Conservation (phyloP, 2,113 vertebrate genomes). For the Pedionomus torquatus region DNA sequence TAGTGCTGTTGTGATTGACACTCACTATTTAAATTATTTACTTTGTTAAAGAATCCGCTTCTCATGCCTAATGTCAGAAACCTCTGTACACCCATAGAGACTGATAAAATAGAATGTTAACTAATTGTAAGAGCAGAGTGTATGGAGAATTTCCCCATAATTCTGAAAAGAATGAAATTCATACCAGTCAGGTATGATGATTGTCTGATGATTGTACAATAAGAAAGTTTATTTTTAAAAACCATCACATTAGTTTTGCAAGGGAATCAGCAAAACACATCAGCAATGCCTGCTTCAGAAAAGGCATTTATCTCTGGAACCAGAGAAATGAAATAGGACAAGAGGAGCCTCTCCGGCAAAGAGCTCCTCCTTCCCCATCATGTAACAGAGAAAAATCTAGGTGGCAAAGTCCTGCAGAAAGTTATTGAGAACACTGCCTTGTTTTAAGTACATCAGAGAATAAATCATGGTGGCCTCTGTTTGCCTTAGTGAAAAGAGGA, state of each 20-base stretch:
- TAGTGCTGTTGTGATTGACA: conserved; percentile 8
- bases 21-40: background rate
- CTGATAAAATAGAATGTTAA: background rate
- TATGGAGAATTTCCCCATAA: background rate
- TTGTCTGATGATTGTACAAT: background rate
- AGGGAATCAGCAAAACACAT: background rate
- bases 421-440: background rate
- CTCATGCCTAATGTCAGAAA: background rate
- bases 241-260: background rate
- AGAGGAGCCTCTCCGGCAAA: background rate
- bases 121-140: background rate
- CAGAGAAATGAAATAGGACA: background rate
- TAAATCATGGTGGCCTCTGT: background rate
- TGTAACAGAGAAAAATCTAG: background rate
- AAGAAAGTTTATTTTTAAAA: background rate
- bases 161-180: background rate
- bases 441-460: background rate
- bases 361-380: background rate
- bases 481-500: background rate
- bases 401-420: background rate
- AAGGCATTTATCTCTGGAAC: background rate
- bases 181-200: too few species aligned
- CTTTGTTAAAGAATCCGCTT: conserved; percentile 30
- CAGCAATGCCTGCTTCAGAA: background rate
- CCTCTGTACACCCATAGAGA: background rate